Conservation (phyloP, 1,140 invertebrate species). For the Platorchestia sp. region DNA sequence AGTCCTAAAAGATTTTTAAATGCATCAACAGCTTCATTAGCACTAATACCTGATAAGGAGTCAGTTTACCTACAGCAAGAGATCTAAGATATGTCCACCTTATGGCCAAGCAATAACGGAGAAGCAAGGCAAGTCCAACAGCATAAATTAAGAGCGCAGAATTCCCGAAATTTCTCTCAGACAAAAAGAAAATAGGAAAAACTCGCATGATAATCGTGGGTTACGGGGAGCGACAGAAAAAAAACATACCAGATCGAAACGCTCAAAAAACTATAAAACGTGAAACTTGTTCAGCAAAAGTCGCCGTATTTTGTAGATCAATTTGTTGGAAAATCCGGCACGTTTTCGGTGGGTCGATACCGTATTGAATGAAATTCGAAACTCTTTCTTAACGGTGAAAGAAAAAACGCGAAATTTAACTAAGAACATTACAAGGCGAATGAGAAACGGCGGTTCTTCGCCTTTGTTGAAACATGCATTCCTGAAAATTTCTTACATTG, state of each 20-base stretch:
- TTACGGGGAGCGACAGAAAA: background rate
- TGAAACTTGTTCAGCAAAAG: slow-evolving; percentile 1
- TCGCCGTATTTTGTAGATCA: background rate
- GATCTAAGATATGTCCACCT: background rate
- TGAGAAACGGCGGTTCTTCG: no score
- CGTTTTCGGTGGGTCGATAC: background rate
- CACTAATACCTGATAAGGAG: no score
- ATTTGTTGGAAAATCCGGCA: background rate
- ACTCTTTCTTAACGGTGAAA: background rate
- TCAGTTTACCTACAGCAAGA: background rate
- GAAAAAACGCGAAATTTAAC: background rate
- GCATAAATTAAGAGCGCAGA: no score
- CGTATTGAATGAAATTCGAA: background rate
- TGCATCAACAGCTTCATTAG: no score
- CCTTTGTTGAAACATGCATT: no score
- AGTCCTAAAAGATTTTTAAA: no score
- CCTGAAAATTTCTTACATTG: background rate
- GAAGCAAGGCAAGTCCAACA: background rate
- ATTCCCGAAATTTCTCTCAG: background rate
- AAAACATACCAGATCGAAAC: background rate
- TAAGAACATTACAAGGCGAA: no score
- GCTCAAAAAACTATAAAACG: background rate
- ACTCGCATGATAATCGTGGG: background rate
- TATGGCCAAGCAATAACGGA: no score
- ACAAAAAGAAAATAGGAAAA: background rate